Evolutionary conservation across 2,113 vertebrate species (phyloP).

Genomic region (Siniperca chuatsi): DNA sequence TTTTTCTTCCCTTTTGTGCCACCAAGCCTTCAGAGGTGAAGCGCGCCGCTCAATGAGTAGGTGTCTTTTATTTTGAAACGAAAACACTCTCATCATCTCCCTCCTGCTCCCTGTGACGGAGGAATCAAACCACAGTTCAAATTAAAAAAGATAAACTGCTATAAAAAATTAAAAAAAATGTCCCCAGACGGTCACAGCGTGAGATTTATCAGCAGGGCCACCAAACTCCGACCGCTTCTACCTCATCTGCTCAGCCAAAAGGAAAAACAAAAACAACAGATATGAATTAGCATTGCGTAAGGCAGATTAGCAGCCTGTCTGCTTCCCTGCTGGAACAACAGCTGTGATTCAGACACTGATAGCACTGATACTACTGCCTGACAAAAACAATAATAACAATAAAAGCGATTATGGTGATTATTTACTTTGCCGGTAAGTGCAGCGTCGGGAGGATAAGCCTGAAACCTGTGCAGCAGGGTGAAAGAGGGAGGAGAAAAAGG

Average conservation of each 20-base stretch:
- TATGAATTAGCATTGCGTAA: conserved; percentile 56
- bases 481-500: not conserved
- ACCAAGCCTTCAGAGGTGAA: conserved; percentile 5
- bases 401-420: conserved; percentile 41
- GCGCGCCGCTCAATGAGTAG: not conserved
- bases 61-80: conserved; percentile 39
- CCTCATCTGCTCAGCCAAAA: conserved; percentile 16
- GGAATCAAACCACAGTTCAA: conserved; percentile 17
- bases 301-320: conserved; percentile 41
- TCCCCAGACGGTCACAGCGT: conserved; percentile 6
- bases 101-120: not conserved
- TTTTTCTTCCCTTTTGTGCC: not conserved
- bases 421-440: conserved; percentile 25
- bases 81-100: not conserved
- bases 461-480: not conserved
- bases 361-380: conserved; percentile 6
- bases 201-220: conserved; percentile 10
- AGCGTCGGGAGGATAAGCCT: conserved; percentile 4
- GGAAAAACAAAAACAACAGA: conserved; percentile 29
- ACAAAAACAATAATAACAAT: conserved; percentile 33
- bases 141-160: not conserved
- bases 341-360: conserved; percentile 62
- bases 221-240: not conserved
- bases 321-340: conserved; percentile 47
- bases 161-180: not conserved